These are phyloP conservation scores for Pherbina coryleti DNA, from an alignment of 2,888 invertebrate species.

Conservation along the genomic window DNA sequence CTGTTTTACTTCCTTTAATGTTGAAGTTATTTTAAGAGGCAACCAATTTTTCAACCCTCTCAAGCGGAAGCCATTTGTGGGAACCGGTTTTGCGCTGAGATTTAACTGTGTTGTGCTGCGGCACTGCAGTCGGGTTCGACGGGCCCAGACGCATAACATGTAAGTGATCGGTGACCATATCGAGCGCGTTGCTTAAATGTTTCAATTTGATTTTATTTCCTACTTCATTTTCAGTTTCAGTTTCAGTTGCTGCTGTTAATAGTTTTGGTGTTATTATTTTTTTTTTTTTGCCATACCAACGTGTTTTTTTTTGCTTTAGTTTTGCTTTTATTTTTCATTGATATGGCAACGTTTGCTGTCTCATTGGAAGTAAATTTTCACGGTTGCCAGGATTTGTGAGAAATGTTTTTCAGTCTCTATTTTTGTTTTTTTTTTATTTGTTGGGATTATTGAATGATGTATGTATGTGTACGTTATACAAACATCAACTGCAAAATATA, in stretches of 20 bases:
- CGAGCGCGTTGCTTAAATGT: background rate
- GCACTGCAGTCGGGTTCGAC: background rate
- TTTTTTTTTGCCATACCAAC: background rate
- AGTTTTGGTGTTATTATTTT: background rate
- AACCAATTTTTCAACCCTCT: constrained; percentile 31
- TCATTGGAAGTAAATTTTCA: constrained; percentile 7
- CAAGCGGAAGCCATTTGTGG: constrained; percentile 35
- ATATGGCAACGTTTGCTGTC: constrained; percentile 24
- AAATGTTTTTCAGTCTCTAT: background rate
- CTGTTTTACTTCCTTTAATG: background rate
- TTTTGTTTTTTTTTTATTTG: too few relatives aligned
- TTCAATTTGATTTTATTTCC: background rate
- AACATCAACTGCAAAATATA: too few relatives aligned
- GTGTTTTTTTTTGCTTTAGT: background rate
- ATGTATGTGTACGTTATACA: too few relatives aligned
- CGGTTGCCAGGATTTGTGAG: constrained; percentile 13
- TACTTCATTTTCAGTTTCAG: background rate
- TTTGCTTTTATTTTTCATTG: background rate
- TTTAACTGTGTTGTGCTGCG: background rate
- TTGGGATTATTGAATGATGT: too few relatives aligned
- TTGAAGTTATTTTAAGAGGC: background rate
- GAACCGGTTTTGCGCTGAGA: constrained; percentile 20
- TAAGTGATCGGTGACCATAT: background rate
- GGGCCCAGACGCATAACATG: background rate
- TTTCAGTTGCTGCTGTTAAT: background rate